Base-by-base conservation (phyloP, 2,113 vertebrate genomes). In the Tupaia chinensis region DNA sequence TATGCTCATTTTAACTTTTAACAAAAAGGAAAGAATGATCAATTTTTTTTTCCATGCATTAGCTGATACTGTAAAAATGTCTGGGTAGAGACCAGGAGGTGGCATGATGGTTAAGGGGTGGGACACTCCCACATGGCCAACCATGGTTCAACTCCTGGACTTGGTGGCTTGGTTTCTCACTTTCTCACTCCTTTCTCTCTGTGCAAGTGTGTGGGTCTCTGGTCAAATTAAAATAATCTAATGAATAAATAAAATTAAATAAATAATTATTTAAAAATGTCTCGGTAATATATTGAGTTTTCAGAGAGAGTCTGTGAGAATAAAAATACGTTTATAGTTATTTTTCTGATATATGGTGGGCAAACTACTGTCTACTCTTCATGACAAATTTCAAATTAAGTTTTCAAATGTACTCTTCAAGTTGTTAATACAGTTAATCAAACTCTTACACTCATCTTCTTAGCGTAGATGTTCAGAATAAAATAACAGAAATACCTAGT, bases 301-400 rank as follows among this genome's bases (percentile, higher is more conserved):
- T 69, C 14, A 79, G 68, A 66, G 53, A 86, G 29, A 58, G 25
- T 58, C 8, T 60, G 44, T 7, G 27, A n/a, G 13, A n/a, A 70
- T 14, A 70, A n/a, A 29, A 70, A n/a, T n/a, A 16, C 14, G 7
- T 7, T 63, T 11, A 16, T 73, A 44, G 44, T 25, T 78, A 69
- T 12, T 32, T 82, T 11, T n/a, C 1, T 32, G 34, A 3, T 7
- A 5, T 27, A 14, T 27, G 3, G 1, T n/a, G 7, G 16, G 0
- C 0, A 54, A 19, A 5, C 14, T 9, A 17, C 19, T 17, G 16
- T 68, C 68, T n/a, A n/a, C 0, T 22, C 19, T 2, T 34, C 17
- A 68, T 44, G 44, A 44, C 19, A 7, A 66, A 53, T 32, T 20
- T 73, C 25, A 20, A 17, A 7, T 4, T 60, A 22, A 20, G 22